Evolutionary conservation across 2,888 invertebrate genomes (phyloP), one percentile per base, ranked within the genome.

Genomic region (Strigamia crassipes): DNA sequence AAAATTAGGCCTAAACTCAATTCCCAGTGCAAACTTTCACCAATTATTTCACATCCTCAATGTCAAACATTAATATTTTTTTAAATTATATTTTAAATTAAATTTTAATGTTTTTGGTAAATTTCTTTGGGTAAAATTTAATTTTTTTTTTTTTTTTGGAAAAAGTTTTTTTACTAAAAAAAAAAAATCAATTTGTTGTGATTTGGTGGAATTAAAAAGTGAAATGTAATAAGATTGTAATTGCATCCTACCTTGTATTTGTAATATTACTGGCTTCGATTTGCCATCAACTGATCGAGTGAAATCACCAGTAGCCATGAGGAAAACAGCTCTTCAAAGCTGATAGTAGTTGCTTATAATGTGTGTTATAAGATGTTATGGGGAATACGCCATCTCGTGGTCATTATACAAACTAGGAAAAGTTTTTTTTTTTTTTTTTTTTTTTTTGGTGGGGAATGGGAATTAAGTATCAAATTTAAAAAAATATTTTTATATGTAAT

Each of bases 281-380:
- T 56, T 56, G 0, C n/a, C 56, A 18, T 18, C 56, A 56, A 56
- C 8, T 56, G 56, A 18, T 18, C 56, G 56, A 56, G 2, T 56
- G 56, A 2, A 18, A 56, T 56, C 56, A 56, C 56, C 56, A 56
- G 56, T 56, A 56, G 56, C 56, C 56, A 56, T 56, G 56, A 56
- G 56, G 21, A 18, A 18, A 56, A 56, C 9, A 56, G 56, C 18
- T 18, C 56, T 56, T 56, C n/a, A 56, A 56, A 56, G n/a, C 18
- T 56, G 15, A 56, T 56, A 56, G 56, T 56, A 56, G 56, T 56
- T 4, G 18, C n/a, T 9, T 6, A 56, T 9, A 15, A n/a, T n/a
- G n/a, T 56, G 18, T 18, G n/a, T n/a, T 18, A 18, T 18, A 21
- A 18, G 18, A 18, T 56, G 6, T 56, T 12, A n/a, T 56, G 18